These are phyloP conservation scores for Tigriopus californicus DNA, from an alignment of 2,888 invertebrate species.

Conservation along the genomic window DNA sequence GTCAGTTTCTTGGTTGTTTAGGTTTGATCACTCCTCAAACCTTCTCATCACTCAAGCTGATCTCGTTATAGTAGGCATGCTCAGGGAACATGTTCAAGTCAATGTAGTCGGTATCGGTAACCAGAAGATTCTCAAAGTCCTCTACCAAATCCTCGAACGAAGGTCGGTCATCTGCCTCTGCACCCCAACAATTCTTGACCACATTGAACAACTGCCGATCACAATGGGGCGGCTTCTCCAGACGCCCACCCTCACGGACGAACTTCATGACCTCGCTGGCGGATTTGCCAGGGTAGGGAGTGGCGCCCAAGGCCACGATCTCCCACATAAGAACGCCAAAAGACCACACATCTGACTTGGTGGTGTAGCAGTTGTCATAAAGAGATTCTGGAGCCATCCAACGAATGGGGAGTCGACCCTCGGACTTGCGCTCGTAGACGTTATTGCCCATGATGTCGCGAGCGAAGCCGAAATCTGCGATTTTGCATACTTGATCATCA, in stretches of 20 bases:
- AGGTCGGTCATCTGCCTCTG: conserved; percentile 60
- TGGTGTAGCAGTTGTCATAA: conserved; percentile 79
- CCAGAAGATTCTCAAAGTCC: conserved; percentile 58
- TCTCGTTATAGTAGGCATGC: conserved; percentile 48
- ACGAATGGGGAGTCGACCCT: conserved; percentile 31
- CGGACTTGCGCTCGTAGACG: conserved; percentile 29
- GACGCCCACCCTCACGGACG: conserved; percentile 67
- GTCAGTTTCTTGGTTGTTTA: background rate
- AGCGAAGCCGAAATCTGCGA: conserved; percentile 85
- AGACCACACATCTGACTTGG: conserved; percentile 88
- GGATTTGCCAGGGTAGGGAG: conserved; percentile 80
- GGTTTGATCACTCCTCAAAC: conserved; percentile 18
- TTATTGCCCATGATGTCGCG: conserved; percentile 63
- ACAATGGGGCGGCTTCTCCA: conserved; percentile 85
- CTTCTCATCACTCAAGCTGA: conserved; percentile 48
- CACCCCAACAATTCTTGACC: conserved; percentile 81
- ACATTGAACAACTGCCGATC: conserved; percentile 34
- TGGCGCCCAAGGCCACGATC: conserved; percentile 65
- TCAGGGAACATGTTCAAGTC: conserved; percentile 79
- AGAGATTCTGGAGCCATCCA: conserved; percentile 96
- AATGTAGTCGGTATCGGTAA: conserved; percentile 81
- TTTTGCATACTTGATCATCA: conserved; percentile 27
- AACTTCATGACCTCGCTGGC: conserved; percentile 75
- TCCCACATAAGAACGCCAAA: conserved; percentile 90
- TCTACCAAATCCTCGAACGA: conserved; percentile 61